phyloP scores from a whole-genome alignment of 2,888 invertebrate genomes.

The Dioctria rufipes region DNA sequence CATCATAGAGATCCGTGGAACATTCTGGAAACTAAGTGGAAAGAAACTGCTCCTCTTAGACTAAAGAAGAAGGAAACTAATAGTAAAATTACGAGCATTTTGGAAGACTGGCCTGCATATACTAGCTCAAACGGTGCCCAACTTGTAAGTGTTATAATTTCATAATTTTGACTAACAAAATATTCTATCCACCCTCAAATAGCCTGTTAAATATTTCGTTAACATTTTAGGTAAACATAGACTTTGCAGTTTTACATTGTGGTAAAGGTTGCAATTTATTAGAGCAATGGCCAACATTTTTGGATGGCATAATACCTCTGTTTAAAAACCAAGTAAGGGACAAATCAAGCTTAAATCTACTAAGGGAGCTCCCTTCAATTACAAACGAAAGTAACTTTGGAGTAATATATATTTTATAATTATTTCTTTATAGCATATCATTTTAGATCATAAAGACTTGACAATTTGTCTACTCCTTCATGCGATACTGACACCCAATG shows the following conservation, averaged over 20 bases:
- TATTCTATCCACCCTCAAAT: no score
- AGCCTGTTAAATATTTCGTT: background rate
- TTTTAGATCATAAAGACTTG: background rate
- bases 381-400: background rate
- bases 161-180: background rate
- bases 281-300: background rate
- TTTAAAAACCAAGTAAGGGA: background rate
- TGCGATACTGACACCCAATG: background rate
- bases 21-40: background rate
- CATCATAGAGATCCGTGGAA: background rate
- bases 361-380: background rate
- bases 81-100: background rate
- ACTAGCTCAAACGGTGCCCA: no score
- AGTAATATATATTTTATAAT: background rate
- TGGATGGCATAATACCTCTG: background rate
- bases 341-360: background rate
- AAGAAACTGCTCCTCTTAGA: background rate
- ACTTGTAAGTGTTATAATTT: background rate
- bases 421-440: background rate
- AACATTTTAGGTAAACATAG: background rate
- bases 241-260: background rate
- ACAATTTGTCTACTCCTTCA: background rate
- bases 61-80: background rate
- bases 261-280: background rate
- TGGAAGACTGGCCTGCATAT: background rate